A percentile compares a stretch with the other conserved stretches of the same genome.
Conservation (phyloP, 2,113 vertebrate species). For the Illadopsis cleaveri region DNA sequence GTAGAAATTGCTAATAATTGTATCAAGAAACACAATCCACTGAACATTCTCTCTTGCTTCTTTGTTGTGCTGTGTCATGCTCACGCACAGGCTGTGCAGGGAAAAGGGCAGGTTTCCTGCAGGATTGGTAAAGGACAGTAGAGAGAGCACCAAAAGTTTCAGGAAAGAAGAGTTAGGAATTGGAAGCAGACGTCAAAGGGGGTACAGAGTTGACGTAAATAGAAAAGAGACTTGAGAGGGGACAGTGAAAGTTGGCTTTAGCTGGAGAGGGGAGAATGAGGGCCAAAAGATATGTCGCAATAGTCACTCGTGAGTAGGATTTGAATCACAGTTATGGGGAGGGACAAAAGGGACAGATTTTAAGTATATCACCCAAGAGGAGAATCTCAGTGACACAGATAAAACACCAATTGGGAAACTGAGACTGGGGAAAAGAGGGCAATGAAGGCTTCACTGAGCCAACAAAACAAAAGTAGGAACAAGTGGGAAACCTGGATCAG, state of each 20-base stretch:
- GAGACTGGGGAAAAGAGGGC: accelerated
- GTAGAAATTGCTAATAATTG: not conserved
- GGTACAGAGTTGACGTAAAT: not conserved
- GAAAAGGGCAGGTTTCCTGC: not conserved
- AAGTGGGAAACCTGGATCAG: not conserved
- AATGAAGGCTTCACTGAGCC: not conserved
- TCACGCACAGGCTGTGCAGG: not conserved
- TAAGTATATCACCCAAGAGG: not conserved
- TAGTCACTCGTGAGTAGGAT: not conserved
- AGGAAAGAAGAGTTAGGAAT: not conserved
- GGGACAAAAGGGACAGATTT: not conserved
- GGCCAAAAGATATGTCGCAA: not conserved
- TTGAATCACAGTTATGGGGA: not conserved
- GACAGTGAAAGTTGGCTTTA: not conserved
- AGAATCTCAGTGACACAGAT: not conserved
- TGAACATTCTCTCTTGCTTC: not conserved
- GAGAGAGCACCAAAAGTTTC: not conserved
- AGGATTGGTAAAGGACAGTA: not conserved
- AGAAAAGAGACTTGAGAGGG: not conserved
- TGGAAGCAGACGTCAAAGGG: not conserved
- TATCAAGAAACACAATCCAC: not conserved
- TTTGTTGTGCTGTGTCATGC: not conserved
- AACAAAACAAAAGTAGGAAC: not conserved
- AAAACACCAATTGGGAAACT: not conserved
- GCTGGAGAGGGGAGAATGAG: not conserved